Conservation (phyloP, 1,140 invertebrate species). For the Drosophila sturtevanti region DNA sequence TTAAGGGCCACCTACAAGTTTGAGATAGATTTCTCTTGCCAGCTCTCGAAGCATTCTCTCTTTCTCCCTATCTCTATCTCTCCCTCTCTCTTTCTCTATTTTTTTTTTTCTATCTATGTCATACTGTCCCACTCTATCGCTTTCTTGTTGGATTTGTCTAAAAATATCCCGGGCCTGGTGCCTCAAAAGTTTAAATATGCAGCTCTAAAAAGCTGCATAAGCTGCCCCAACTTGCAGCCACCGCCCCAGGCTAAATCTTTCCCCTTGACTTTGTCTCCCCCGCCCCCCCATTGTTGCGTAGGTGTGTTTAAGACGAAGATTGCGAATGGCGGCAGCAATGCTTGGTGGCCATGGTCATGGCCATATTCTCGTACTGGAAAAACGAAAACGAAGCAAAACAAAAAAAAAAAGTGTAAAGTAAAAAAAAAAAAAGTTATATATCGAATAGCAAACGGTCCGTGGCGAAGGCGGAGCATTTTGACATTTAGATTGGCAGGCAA, state of each 20-base stretch:
- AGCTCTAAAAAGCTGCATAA: conserved; percentile 9
- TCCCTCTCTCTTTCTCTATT: background rate
- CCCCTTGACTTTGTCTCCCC: background rate
- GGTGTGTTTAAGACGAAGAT: conserved; percentile 4
- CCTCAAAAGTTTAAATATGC: conserved; percentile 6
- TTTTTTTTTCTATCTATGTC: background rate
- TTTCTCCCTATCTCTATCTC: background rate
- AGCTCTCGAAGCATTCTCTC: too few relatives aligned
- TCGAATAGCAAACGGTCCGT: background rate
- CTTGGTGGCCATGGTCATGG: conserved; percentile 5
- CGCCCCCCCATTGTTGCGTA: background rate
- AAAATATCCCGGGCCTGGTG: conserved; percentile 3
- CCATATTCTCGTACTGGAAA: background rate
- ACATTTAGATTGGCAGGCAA: conserved; percentile 4
- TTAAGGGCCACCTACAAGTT: background rate
- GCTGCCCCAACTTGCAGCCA: conserved; percentile 7
- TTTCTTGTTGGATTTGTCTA: conserved; percentile 6
- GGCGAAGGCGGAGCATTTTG: background rate
- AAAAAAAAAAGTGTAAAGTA: background rate
- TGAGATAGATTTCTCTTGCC: background rate
- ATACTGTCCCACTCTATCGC: background rate
- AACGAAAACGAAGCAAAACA: background rate
- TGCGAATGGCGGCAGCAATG: conserved; percentile 5
- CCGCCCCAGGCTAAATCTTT: background rate
- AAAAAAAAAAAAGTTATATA: background rate